Base-by-base conservation (phyloP, 2,797 vertebrate genomes). In the Acanthurus tractus region DNA sequence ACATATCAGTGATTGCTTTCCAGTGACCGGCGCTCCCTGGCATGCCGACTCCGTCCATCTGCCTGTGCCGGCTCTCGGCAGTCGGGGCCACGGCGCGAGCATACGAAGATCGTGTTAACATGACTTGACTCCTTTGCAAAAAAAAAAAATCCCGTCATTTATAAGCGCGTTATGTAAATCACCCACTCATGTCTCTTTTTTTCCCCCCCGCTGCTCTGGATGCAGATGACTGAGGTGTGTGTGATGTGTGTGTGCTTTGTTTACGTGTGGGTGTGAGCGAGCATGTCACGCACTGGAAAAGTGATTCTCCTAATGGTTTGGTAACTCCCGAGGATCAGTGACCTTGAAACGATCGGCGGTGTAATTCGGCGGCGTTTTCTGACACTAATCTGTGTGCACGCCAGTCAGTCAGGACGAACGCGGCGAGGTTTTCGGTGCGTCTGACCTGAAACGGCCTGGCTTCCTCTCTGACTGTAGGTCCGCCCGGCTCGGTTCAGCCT, bases 241-340 rank as follows among this genome's bases (percentile, higher is more conserved):
- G 25, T 29, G 72, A 49, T 69, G 29, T 79, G 61, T 76, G 55
- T 63, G 25, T 29, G 25, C 0, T 74, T 69, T 83, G 83, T 86
- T 79, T 86, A 71, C 11, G 48, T 69, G 86, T 87, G 85, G 79
- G 84, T 67, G 85, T 75, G 83, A 81, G 78, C 38, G 65, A 79
- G 79, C 62, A 63, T 73, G 85, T 91, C 86, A 91, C 49, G 34
- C 81, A n/a, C 70, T 14, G 49, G 65, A 29, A 83, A 81, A 76
- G 74, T 65, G 75, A 91, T 91, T 86, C 89, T 71, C 50, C 70
- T 89, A 81, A 90, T 85, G 89, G 78, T 79, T 84, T 81, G 56
- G 46, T 79, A 71, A 87, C 85, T 81, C 76, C 76, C 7, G 38
- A 75, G 69, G 89, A 90, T 84, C 90, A 74, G 81, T 86, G 88